phyloP scores from a whole-genome alignment of 2,797 vertebrate species.

The Pogoniulus pusillus region DNA sequence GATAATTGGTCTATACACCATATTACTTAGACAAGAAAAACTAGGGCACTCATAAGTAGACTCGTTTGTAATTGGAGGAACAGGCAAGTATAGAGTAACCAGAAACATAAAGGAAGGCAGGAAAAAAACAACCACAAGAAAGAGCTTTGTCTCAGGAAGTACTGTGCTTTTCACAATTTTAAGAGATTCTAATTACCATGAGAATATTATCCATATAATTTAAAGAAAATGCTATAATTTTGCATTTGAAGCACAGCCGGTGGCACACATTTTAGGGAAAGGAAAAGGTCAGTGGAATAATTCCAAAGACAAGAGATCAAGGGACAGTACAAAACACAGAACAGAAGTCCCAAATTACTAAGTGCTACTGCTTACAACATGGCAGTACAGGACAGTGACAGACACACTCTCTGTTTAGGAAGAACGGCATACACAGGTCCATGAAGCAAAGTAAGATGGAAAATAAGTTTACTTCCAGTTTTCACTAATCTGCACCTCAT shows the following conservation, averaged over 20 bases:
- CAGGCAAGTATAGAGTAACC: background rate
- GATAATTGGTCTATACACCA: background rate
- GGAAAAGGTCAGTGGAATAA: background rate
- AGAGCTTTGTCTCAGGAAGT: background rate
- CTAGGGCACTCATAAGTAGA: background rate
- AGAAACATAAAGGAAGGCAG: background rate
- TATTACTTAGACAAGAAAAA: background rate
- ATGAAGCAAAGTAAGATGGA: background rate
- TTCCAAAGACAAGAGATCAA: background rate
- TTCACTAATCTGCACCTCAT: background rate
- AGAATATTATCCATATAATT: background rate
- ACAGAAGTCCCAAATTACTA: rapidly evolving
- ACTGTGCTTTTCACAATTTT: background rate
- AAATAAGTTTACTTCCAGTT: background rate
- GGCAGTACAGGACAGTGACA: background rate
- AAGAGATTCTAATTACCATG: background rate
- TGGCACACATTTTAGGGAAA: background rate
- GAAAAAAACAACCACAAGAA: background rate
- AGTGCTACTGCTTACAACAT: background rate
- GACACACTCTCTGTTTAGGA: background rate
- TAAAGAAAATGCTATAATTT: background rate
- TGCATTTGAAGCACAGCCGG: background rate
- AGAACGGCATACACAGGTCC: background rate
- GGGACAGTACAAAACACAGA: background rate
- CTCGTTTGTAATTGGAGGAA: background rate